phyloP scores from a whole-genome alignment of 2,888 invertebrate genomes.

The Phengaris arion region DNA sequence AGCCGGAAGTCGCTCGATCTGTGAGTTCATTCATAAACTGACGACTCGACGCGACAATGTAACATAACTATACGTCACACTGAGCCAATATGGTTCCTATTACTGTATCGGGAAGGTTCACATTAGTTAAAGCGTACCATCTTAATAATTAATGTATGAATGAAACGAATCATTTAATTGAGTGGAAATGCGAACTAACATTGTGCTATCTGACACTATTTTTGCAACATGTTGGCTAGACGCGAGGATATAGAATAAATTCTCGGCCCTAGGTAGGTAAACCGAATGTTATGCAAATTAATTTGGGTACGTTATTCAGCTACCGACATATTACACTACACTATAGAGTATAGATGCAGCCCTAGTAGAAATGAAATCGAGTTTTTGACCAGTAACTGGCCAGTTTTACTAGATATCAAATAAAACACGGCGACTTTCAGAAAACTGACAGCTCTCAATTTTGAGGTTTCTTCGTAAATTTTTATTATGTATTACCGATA shows the following conservation, averaged over 20 bases:
- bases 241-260: background rate
- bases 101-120: slow-evolving; percentile 50
- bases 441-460: no score
- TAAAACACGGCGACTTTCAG: no score
- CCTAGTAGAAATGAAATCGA: no score
- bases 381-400: no score
- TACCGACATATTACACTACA: background rate
- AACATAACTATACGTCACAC: slow-evolving; percentile 61
- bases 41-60: slow-evolving; percentile 66
- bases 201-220: slow-evolving; percentile 51
- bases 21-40: slow-evolving; percentile 79
- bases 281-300: background rate
- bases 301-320: background rate
- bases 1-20: slow-evolving; percentile 78
- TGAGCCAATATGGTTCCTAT: slow-evolving; percentile 57
- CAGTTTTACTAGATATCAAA: no score
- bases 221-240: background rate
- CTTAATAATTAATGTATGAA: slow-evolving; percentile 70
- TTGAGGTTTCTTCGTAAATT: no score
- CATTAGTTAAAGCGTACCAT: slow-evolving; percentile 49
- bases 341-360: no score
- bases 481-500: no score
- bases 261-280: no score
- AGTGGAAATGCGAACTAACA: slow-evolving; percentile 71
- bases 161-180: slow-evolving; percentile 74